Base-by-base conservation (phyloP, 35 echinoderm and acorn worm genomes). In the Diadema setosum region DNA sequence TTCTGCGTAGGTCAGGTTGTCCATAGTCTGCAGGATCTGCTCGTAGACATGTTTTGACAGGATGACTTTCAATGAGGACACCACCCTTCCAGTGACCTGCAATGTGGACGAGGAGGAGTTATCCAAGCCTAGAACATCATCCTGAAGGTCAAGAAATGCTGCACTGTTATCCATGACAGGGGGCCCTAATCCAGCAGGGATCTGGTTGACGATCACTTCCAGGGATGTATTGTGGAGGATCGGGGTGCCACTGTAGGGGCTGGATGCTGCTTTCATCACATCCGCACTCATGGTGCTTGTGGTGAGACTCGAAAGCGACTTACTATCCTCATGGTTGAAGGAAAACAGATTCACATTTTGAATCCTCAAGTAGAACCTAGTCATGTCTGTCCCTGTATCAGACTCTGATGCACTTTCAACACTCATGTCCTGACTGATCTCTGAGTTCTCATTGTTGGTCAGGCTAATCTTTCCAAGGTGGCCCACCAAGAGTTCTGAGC, bases 11-110 rank as follows among this genome's bases (percentile, higher is more conserved):
- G 96, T 98, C 39, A 98, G 58, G 78, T 98, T 98, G 60, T 98
- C 96, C 29, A 98, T 40, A 8, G 96, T 98, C 46, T 98, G 84
- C 25, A 98, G 36, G 15, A 98, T 84, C 65, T 98, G 96, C 70
- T 98, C 96, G 58, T 88, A 98, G 20, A 98, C 89, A 39, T 94
- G 96, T 46, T 98, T 98, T 5, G 96, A 94, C 5, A 98, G 82
- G 45, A 92, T 63, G 11, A 98, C 92, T 36, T 93, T 92, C 30
- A 98, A 67, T 2, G 92, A 92, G n/a, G 90, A 84, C 21, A 98
- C 86, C 23, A 98, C 74, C 30, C 80, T 94, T 11, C 96, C 92
- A 65, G 85, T 84, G 45, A 98, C 93, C n/a, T 87, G 80, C 73
- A 78, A 78, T 45, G 85, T 91, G 37, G 83, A 76, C 8, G 86